Evolutionary conservation across 2,797 vertebrate species (phyloP), one percentile per base, ranked within the genome.

Genomic region (Huso huso): DNA sequence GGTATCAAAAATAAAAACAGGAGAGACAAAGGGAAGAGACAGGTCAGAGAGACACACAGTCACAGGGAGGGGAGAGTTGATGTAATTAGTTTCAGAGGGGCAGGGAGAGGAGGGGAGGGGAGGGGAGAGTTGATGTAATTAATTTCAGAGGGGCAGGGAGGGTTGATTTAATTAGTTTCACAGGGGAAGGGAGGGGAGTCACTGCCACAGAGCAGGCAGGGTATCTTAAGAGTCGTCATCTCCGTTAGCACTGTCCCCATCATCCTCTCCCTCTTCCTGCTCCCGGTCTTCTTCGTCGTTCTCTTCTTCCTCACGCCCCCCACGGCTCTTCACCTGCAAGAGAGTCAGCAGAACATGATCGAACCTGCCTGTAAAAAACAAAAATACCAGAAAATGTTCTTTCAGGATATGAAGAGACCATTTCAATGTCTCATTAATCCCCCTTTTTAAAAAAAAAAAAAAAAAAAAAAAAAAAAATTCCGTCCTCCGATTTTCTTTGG

Each of bases 241-340:
- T 77, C 87, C 92, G 48, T 93, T 93, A 75, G 89, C 80, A 68
- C 92, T 93, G 74, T 93, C 91, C 18, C 89, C 89, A 62, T 93
- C 90, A 51, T 93, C 92, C 75, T 94, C 92, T 48, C 91, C 93
- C 83, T 94, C 92, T 82, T 92, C 92, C 64, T 88, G 86, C 79
- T 93, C 92, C 0, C 73, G 81, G 4, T 87, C 86, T 0, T 87
- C 84, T 15, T 86, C 86, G 12, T 93, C 92, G 48, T 91, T 84
- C 12, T 89, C 87, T 66, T 86, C 83, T 74, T 87, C 84, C 13
- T 80, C 83, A 1, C 84, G 83, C 48, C 83, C 73, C 51, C 74
- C 76, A 70, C 75, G 75, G 72, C 72, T 82, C 73, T 88, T 87
- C 60, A 79, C 70, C 88, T 87, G 76, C 48, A 15, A 1, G 7